Percentiles rank a stretch among this genome's conserved stretches.
Conservation (phyloP, 2,797 vertebrate genomes). For the Selene dorsalis region DNA sequence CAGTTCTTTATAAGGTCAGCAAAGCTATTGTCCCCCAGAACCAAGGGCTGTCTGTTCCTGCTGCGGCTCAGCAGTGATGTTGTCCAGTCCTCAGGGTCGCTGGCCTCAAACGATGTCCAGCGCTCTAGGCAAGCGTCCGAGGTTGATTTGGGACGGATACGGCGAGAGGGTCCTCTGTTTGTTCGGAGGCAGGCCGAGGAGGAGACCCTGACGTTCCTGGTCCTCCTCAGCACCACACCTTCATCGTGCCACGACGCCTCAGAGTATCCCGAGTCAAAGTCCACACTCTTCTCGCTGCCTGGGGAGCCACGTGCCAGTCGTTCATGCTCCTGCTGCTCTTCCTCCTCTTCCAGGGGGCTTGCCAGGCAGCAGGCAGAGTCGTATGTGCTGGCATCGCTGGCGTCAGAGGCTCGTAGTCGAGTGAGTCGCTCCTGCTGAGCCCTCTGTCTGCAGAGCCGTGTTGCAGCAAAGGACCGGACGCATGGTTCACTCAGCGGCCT, state of each 20-base stretch:
- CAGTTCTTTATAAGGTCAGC: constrained; percentile 98
- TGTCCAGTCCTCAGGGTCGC: constrained; percentile 92
- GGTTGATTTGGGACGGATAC: constrained; percentile 92
- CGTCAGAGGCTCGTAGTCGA: constrained; percentile 81
- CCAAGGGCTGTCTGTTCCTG: constrained; percentile 93
- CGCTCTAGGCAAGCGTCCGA: constrained; percentile 95
- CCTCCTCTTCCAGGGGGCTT: constrained; percentile 84
- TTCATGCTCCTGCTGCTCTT: constrained; percentile 73
- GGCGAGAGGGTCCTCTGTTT: constrained; percentile 71
- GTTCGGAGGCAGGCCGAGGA: constrained; percentile 87
- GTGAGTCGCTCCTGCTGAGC: constrained; percentile 77
- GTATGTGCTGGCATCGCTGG: constrained; percentile 87
- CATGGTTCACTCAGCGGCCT: constrained; percentile 76
- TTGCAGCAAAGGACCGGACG: constrained; percentile 71
- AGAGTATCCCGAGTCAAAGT: constrained; percentile 95
- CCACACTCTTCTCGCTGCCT: constrained; percentile 90
- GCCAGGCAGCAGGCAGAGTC: constrained; percentile 93
- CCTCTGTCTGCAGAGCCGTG: constrained; percentile 77
- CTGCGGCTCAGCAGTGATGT: constrained; percentile 92
- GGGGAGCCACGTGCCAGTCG: constrained; percentile 81
- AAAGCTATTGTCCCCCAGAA: constrained; percentile 97
- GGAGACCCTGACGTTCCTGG: constrained; percentile 85
- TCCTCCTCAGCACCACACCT: constrained; percentile 85
- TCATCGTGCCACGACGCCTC: constrained; percentile 95
- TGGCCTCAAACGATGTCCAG: constrained; percentile 89